Evolutionary conservation across 2,888 invertebrate species (phyloP), one percentile per base, ranked within the genome.

Genomic region (Drosophila monieri): DNA sequence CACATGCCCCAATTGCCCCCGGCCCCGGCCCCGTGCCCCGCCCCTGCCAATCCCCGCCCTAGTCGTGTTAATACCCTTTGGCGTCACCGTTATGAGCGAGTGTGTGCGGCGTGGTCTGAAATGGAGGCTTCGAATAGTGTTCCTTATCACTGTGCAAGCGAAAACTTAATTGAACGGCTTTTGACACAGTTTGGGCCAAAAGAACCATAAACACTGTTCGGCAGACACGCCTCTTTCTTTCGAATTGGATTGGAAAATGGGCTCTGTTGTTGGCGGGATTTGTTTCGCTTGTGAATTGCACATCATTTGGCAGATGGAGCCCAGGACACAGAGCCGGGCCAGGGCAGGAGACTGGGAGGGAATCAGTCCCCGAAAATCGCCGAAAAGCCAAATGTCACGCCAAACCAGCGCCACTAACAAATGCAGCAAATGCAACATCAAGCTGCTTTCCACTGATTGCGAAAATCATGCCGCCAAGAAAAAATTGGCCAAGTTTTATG

Each of bases 141-240:
- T 77, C 54, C 76, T 85, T 84, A 87, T 85, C 85, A 71, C 74
- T 77, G 77, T 72, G 77, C 70, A 71, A 86, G 81, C 78, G 67
- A 62, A 69, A 71, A 84, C 76, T 78, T 87, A 84, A 84, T 84
- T 84, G 84, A 85, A 85, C 87, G 64, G 64, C 87, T 70, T 84
- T 87, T 84, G 84, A 81, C 84, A 84, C 78, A 87, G 85, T 85
- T 85, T 70, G 79, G 78, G 77, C 70, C 62, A 35, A 64, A 52
- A 52, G 76, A 37, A 46, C 48, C 71, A 69, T 69, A 46, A 67
- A 58, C 69, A 67, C 46, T 10, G 67, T 32, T 48, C 49, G 53
- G 15, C 54, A 21, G 53, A 21, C 54, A 15, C 12, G 15, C 21
- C 18, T 44, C 23, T 5, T 27, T 44, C 12, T 21, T 54, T 18